phyloP scores from a whole-genome alignment of 2,797 vertebrate species.

The Xenentodon cancila region DNA sequence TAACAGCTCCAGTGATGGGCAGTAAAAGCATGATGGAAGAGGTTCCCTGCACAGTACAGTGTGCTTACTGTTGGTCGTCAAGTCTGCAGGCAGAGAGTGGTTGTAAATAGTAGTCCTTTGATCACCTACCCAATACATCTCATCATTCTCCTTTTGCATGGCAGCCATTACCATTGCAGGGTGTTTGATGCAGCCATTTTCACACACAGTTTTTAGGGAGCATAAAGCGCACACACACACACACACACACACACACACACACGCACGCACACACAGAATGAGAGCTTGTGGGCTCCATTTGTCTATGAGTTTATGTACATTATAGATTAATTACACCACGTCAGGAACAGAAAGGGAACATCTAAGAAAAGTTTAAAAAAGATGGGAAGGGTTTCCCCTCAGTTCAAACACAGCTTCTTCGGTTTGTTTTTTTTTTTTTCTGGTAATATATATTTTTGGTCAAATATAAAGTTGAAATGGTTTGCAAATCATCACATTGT shows the following conservation, averaged over 20 bases:
- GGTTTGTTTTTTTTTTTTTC: background rate
- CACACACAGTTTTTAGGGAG: slow-evolving; percentile 43
- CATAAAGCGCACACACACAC: slow-evolving; percentile 36
- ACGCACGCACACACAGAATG: slow-evolving; percentile 6
- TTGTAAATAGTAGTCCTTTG: slow-evolving; percentile 79
- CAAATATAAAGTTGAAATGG: background rate
- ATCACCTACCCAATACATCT: slow-evolving; percentile 74
- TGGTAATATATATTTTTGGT: background rate
- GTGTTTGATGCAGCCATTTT: slow-evolving; percentile 54
- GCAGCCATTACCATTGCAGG: slow-evolving; percentile 70
- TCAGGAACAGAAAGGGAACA: background rate
- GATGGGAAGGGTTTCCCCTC: background rate
- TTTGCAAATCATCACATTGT: background rate
- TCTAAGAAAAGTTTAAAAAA: background rate
- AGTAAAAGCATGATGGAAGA: slow-evolving; percentile 81
- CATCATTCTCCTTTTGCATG: slow-evolving; percentile 74
- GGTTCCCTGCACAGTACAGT: slow-evolving; percentile 65
- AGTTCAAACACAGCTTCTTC: background rate
- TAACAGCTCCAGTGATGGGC: slow-evolving; percentile 76
- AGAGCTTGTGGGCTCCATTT: slow-evolving; percentile 13
- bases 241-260: slow-evolving; percentile 31
- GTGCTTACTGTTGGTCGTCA: slow-evolving; percentile 74
- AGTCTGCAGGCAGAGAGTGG: slow-evolving; percentile 71
- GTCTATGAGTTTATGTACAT: background rate
- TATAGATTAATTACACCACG: background rate